A percentile compares a stretch with the other conserved stretches of the same genome.
Conservation (phyloP, 1,140 invertebrate genomes). For the Drosophila micromelanica region DNA sequence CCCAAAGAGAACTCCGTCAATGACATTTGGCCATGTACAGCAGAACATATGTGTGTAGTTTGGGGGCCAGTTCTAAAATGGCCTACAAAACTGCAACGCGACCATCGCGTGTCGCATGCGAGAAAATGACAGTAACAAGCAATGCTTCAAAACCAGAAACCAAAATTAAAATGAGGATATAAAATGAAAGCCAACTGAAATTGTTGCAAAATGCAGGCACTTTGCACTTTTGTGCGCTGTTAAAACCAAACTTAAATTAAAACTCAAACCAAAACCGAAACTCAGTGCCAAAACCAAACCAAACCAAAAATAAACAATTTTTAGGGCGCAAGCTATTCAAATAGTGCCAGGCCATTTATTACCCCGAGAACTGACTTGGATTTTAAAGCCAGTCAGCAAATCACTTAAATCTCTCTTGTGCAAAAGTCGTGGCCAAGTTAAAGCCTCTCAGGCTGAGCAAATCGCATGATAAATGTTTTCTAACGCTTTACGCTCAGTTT, state of each 20-base stretch:
- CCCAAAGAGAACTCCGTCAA: not conserved
- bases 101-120: constrained; percentile 74
- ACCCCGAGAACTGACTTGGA: constrained; percentile 56
- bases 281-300: constrained; percentile 1
- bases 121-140: constrained; percentile 66
- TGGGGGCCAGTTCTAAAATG: constrained; percentile 18
- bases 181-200: constrained; percentile 38
- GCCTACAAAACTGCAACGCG: constrained; percentile 51
- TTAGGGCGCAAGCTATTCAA: constrained; percentile 57
- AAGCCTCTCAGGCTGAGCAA: constrained; percentile 48
- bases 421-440: constrained; percentile 79
- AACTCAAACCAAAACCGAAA: constrained; percentile 44
- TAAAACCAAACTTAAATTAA: constrained; percentile 75
- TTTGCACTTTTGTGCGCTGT: constrained; percentile 69
- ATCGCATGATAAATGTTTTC: constrained; percentile 80
- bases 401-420: constrained; percentile 77
- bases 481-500: constrained; percentile 35
- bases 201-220: constrained; percentile 72
- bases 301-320: constrained; percentile 60
- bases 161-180: not conserved
- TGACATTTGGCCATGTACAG: not conserved
- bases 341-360: constrained; percentile 73
- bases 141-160: constrained; percentile 23
- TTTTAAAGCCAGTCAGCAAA: constrained; percentile 80
- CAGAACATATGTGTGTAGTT: not conserved